phyloP scores from a whole-genome alignment of 2,888 invertebrate species.

The Anthophora plumipes region DNA sequence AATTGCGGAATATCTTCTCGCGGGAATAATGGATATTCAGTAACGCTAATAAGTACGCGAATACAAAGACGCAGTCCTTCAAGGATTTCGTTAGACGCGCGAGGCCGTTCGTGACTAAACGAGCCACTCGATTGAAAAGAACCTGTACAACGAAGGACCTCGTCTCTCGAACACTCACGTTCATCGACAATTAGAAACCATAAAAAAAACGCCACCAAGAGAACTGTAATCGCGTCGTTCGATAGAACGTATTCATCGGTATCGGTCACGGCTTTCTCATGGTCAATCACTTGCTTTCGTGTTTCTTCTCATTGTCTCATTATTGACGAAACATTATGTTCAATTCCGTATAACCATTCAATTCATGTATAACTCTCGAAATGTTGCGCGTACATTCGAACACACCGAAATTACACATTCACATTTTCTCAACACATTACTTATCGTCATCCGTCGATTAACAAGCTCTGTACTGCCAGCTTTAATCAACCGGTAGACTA shows the following conservation, averaged over 20 bases:
- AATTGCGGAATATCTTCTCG: slow-evolving; percentile 63
- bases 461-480: too few species aligned
- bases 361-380: neutral
- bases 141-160: neutral
- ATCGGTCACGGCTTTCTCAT: slow-evolving; percentile 37
- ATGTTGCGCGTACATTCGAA: neutral
- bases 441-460: too few species aligned
- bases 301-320: slow-evolving; percentile 6
- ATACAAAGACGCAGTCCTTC: slow-evolving; percentile 45
- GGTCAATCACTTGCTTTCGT: neutral
- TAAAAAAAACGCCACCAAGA: slow-evolving; percentile 25
- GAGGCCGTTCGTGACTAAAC: slow-evolving; percentile 48
- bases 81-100: slow-evolving; percentile 50
- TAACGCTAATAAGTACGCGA: slow-evolving; percentile 53
- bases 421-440: too few species aligned
- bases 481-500: too few species aligned
- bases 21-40: slow-evolving; percentile 61
- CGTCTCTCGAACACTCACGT: neutral
- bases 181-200: slow-evolving; percentile 31
- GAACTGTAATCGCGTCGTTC: slow-evolving; percentile 9
- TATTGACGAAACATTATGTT: neutral
- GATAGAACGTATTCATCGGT: slow-evolving; percentile 29
- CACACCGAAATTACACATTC: neutral
- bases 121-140: slow-evolving; percentile 9
- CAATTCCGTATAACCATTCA: neutral